phyloP scores from a whole-genome alignment of 2,888 invertebrate genomes.

The Macrosiphum euphorbiae region DNA sequence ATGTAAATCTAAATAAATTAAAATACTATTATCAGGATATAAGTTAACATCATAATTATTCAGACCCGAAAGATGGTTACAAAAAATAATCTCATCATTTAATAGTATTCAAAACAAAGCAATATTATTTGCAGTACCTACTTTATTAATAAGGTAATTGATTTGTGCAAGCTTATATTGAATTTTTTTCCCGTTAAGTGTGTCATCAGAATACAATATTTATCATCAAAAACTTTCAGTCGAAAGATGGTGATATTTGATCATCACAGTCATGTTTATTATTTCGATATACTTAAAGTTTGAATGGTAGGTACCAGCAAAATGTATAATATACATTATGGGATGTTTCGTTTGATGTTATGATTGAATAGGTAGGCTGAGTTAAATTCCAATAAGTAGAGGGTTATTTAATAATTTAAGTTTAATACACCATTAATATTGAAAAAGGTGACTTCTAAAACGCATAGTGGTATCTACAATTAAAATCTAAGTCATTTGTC shows the following conservation, averaged over 20 bases:
- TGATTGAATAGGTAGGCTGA: not conserved
- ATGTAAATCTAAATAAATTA: not conserved
- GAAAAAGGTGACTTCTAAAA: not conserved
- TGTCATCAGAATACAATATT: conserved; percentile 9
- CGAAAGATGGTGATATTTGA: conserved; percentile 49
- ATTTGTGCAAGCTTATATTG: not conserved
- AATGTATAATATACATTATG: too few species aligned
- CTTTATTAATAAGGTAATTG: not conserved
- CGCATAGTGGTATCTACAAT: not conserved
- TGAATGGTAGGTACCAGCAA: not conserved
- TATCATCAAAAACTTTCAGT: conserved; percentile 40
- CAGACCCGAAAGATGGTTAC: conserved; percentile 41
- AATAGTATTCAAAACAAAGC: not conserved
- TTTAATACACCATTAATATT: not conserved
- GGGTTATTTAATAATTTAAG: not conserved
- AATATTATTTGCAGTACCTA: not conserved
- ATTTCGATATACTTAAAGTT: not conserved
- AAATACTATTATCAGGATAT: not conserved
- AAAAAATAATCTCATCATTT: not conserved
- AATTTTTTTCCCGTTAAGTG: not conserved
- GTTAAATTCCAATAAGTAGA: not conserved
- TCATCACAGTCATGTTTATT: conserved; percentile 30
- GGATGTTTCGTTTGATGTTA: not conserved
- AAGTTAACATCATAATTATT: conserved; percentile 40
- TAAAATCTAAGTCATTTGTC: not conserved